A percentile compares a stretch with the other conserved stretches of the same genome.
phyloP scores from a whole-genome alignment of 2,797 vertebrate species.

The Odontamblyopus lacepedii region DNA sequence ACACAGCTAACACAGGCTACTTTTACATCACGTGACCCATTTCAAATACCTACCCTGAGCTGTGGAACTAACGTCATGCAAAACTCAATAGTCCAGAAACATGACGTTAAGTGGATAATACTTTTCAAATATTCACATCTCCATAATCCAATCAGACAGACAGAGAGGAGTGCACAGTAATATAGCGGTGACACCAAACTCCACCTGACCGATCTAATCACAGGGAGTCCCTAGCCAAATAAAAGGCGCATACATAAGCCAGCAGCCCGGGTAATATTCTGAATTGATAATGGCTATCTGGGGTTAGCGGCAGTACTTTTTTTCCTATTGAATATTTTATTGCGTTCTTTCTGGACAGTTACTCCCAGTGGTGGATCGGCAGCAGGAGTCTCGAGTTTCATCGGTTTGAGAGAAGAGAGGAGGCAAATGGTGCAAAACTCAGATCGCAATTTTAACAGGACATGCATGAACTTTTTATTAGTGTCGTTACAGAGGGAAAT shows the following conservation, averaged over 20 bases:
- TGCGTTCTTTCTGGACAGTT: conserved; percentile 24
- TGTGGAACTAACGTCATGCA: conserved; percentile 18
- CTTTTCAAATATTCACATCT: conserved; percentile 49
- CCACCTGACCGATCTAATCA: conserved; percentile 52
- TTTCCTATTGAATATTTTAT: conserved; percentile 37
- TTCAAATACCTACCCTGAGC: not conserved
- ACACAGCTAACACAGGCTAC: no score
- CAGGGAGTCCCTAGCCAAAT: conserved; percentile 41
- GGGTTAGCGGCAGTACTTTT: conserved; percentile 15
- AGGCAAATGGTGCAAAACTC: conserved; percentile 31
- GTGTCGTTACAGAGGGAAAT: conserved; percentile 40
- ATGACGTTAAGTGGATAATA: conserved; percentile 35
- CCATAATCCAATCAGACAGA: conserved; percentile 45
- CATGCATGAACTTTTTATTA: conserved; percentile 56
- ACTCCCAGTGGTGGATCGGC: conserved; percentile 11
- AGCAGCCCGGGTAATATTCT: conserved; percentile 29
- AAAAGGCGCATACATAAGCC: conserved; percentile 32
- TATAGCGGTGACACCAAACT: conserved; percentile 46
- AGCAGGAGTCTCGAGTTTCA: conserved; percentile 36
- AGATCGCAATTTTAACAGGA: conserved; percentile 46
- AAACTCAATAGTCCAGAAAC: conserved; percentile 41
- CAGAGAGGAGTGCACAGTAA: conserved; percentile 31
- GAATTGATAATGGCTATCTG: conserved; percentile 35
- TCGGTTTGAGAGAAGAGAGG: conserved; percentile 24
- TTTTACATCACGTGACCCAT: not conserved